Conservation (phyloP, 2,888 invertebrate species). For the Chydorus sphaericus region DNA sequence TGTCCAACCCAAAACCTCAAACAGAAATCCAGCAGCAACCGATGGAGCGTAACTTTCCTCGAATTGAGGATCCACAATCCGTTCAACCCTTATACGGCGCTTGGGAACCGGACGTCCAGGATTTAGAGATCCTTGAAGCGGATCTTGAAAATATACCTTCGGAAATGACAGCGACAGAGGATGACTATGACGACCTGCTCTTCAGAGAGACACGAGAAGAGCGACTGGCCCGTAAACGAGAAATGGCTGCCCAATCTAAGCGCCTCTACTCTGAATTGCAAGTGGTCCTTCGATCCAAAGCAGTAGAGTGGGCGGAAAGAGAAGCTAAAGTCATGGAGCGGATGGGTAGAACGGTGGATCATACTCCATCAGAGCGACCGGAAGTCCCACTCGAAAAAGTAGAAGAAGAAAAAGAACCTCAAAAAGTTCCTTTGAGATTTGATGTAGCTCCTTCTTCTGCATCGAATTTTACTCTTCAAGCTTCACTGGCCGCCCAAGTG, state of each 20-base stretch:
- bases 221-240: constrained; percentile 4
- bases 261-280: constrained; percentile 9
- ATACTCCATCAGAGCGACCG: neutral
- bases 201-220: constrained; percentile 6
- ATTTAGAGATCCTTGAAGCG: constrained; percentile 10
- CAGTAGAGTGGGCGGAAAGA: constrained; percentile 6
- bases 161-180: neutral
- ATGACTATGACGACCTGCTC: constrained; percentile 8
- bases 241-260: constrained; percentile 7
- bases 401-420: neutral
- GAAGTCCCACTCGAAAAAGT: neutral
- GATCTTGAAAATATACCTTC: neutral
- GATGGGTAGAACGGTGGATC: neutral
- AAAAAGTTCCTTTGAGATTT: neutral
- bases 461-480: constrained; percentile 1
- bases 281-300: constrained; percentile 7
- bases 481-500: constrained; percentile 8
- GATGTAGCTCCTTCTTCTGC: neutral
- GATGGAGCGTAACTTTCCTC: neutral
- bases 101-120: constrained; percentile 9
- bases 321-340: constrained; percentile 7
- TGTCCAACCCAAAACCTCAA: neutral
- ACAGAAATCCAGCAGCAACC: neutral
- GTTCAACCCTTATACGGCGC: constrained; percentile 9
- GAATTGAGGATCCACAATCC: neutral